Percentiles rank a stretch among this genome's conserved stretches.
phyloP scores from a whole-genome alignment of 2,797 vertebrate species.

The Enoplosus armatus region DNA sequence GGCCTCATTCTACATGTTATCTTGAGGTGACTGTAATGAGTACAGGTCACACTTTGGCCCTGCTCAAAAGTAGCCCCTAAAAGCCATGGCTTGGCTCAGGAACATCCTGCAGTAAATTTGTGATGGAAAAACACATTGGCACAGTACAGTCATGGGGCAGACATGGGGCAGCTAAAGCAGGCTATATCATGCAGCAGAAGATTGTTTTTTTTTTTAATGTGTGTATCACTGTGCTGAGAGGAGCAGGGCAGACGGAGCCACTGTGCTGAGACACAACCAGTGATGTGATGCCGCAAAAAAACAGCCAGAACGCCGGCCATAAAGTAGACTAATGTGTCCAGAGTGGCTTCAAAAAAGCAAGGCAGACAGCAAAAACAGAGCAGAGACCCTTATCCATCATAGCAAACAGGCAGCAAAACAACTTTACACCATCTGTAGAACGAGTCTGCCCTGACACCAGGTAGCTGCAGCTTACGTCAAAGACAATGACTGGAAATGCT shows the following conservation, averaged over 20 bases:
- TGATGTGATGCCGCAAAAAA: conserved; percentile 47
- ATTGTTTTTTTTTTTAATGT: conserved; percentile 50
- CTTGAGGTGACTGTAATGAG: not conserved
- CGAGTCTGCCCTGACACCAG: conserved; percentile 44
- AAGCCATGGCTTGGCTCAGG: conserved; percentile 10
- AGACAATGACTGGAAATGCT: conserved; percentile 31
- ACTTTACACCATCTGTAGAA: conserved; percentile 53
- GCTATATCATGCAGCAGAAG: conserved; percentile 27
- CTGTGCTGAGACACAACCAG: conserved; percentile 50
- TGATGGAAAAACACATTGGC: conserved; percentile 51
- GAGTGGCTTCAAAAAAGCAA: conserved; percentile 59
- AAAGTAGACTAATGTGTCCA: conserved; percentile 72
- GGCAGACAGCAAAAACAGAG: conserved; percentile 60
- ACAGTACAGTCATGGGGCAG: conserved; percentile 17
- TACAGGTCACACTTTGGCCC: conserved; percentile 13
- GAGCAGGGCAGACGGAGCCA: conserved; percentile 53
- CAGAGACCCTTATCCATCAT: conserved; percentile 63
- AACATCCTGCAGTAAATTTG: conserved; percentile 39
- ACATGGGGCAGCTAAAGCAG: conserved; percentile 33
- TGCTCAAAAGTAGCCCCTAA: conserved; percentile 37
- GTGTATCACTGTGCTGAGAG: conserved; percentile 54
- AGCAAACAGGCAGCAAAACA: conserved; percentile 59
- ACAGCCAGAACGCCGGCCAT: conserved; percentile 38
- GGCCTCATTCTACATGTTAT: not conserved
- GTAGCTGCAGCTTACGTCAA: conserved; percentile 36